Conservation (phyloP, 2,888 invertebrate genomes). For the Ophion obscuratus region DNA sequence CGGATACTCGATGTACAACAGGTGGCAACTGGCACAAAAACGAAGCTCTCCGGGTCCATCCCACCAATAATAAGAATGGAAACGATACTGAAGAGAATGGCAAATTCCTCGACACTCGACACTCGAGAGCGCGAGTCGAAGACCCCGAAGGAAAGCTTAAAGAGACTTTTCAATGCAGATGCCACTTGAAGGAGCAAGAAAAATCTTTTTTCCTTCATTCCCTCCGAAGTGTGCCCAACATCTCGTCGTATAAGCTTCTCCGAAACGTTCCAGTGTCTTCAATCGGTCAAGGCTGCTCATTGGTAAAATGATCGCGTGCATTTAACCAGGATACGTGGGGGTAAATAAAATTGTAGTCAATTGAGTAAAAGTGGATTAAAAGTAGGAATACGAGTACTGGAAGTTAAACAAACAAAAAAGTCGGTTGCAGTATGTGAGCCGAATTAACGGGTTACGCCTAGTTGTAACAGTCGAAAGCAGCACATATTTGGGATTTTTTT, state of each 20-base stretch:
- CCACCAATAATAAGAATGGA: slow-evolving; percentile 43
- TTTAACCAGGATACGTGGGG: no score
- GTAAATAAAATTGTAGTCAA: no score
- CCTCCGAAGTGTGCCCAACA: neutral
- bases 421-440: no score
- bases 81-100: slow-evolving; percentile 44
- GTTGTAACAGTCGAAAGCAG: no score
- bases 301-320: neutral
- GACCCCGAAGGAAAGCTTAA: slow-evolving; percentile 13
- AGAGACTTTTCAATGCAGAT: neutral
- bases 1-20: slow-evolving; percentile 69
- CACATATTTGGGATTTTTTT: no score
- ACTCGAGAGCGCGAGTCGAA: slow-evolving; percentile 26
- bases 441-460: no score
- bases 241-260: neutral
- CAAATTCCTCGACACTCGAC: slow-evolving; percentile 31
- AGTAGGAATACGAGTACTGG: no score
- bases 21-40: slow-evolving; percentile 63
- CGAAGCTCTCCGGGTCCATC: neutral
- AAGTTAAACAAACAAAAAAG: no score
- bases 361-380: no score
- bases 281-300: neutral
- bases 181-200: neutral
- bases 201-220: neutral
- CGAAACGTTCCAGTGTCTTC: neutral